These are phyloP conservation scores for Clarias macrocephalus DNA, from an alignment of 2,113 vertebrate genomes.

Conservation along the genomic window DNA sequence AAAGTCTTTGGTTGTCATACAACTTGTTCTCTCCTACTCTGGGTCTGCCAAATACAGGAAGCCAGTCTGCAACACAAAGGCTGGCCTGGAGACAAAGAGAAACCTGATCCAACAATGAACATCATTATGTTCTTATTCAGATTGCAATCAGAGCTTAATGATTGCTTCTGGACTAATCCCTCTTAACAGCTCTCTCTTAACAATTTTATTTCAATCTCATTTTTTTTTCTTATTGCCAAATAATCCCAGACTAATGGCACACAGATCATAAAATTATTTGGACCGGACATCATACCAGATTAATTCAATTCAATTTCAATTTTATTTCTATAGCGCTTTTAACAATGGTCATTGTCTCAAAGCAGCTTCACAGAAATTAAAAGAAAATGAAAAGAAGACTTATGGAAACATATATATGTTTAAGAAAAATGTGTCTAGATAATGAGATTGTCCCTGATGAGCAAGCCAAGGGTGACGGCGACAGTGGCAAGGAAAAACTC, in stretches of 20 bases:
- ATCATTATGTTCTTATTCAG: constrained; percentile 34
- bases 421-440: too few species aligned
- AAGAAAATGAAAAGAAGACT: too few species aligned
- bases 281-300: neutral
- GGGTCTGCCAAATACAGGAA: constrained; percentile 1
- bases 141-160: constrained; percentile 28
- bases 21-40: constrained; percentile 20
- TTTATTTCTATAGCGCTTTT: too few species aligned
- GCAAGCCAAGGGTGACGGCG: too few species aligned
- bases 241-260: neutral
- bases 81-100: constrained; percentile 16
- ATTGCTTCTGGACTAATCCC: constrained; percentile 2
- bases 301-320: too few species aligned
- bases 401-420: too few species aligned
- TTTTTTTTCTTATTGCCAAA: neutral
- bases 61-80: constrained; percentile 12
- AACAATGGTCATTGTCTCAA: too few species aligned
- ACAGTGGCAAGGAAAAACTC: too few species aligned
- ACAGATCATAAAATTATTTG: neutral
- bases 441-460: too few species aligned
- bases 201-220: neutral
- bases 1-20: constrained; percentile 25
- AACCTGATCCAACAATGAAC: constrained; percentile 12
- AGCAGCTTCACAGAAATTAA: too few species aligned
- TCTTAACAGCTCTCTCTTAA: constrained; percentile 6